Evolutionary conservation across 2,797 vertebrate species (phyloP).

Genomic region (Yasuhikotakia modesta): DNA sequence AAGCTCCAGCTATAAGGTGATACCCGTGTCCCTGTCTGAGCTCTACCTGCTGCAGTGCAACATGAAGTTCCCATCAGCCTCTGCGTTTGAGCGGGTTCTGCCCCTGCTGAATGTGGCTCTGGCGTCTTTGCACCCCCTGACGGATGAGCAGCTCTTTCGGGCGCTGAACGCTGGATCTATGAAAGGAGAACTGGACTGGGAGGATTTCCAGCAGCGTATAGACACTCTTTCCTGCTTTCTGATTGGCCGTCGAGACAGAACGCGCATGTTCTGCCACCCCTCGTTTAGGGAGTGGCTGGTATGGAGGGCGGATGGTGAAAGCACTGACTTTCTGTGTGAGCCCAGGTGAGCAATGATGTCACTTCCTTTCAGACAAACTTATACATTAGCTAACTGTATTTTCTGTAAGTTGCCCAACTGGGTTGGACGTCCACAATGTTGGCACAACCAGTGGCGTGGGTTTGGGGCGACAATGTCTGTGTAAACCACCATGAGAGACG

Average conservation of each 20-base stretch:
- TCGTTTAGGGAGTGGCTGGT: constrained; percentile 98
- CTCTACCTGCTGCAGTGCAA: constrained; percentile 96
- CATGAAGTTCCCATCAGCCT: constrained; percentile 87
- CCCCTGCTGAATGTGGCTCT: constrained; percentile 92
- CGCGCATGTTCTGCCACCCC: constrained; percentile 96
- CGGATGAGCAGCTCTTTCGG: constrained; percentile 96
- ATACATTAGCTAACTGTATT: neutral
- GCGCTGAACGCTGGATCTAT: constrained; percentile 90
- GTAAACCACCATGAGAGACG: neutral
- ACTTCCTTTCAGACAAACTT: neutral
- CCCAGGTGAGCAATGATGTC: constrained; percentile 81
- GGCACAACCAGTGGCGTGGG: too few species aligned
- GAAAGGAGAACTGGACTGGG: constrained; percentile 87
- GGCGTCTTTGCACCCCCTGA: constrained; percentile 94
- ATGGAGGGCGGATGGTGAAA: constrained; percentile 96
- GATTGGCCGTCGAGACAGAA: constrained; percentile 90
- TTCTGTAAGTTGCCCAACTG: too few species aligned
- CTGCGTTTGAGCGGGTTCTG: constrained; percentile 87
- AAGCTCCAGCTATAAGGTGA: constrained; percentile 94
- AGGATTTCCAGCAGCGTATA: constrained; percentile 92
- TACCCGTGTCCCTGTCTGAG: constrained; percentile 93
- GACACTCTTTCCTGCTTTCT: constrained; percentile 92
- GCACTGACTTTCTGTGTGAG: constrained; percentile 92
- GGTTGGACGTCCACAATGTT: too few species aligned
- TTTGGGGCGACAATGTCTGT: neutral